Base-by-base conservation (phyloP, 1,140 invertebrate species). In the Brachionus rotundiformis region DNA sequence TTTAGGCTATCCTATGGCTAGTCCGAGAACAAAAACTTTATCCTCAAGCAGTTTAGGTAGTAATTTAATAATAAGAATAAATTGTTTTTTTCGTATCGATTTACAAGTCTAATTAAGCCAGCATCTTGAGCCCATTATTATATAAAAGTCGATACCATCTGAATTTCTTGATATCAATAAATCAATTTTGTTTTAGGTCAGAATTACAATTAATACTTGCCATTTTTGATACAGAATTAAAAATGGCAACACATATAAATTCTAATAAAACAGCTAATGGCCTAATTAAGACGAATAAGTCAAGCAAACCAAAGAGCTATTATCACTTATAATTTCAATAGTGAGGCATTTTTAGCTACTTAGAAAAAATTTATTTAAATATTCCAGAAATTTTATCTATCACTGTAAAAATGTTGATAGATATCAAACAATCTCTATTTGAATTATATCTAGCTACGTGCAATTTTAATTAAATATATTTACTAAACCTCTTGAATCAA, bases 111-210 rank as follows among this genome's bases (percentile, higher is more conserved):
- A 68, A 68, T 36, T 68, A 68, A 68, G 10, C 63, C 6, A 36
- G 63, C 63, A 68, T 68, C 63, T 68, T 68, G 63, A 68, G 63
- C 63, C 31, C 29, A 68, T 68, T 68, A 68, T 68, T 68, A 68
- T 68, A 68, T 68, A 68, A 68, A 68, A 36, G 29, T 33, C 25
- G 29, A 63, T 63, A 29, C 13, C 61, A 63, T 33, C 16, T 33
- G 31, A 36, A 36, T 68, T 63, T 23, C 25, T 63, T 68, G 63
- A 68, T 36, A 39, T 68, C 63, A 23, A 68, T 68, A 68, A 68
- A 68, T 68, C 63, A 68, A 68, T 68, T 68, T 68, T 68, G 16
- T 68, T 68, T 68, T 68, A 68, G 63, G 63, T 68, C 33, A 68
- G 36, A 68, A 68, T 16, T 41, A n/a, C 33, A 68, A 68, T 68